A percentile compares a stretch with the other conserved stretches of the same genome.
phyloP scores from a whole-genome alignment of 2,888 invertebrate species.

The Agriopis leucophaearia region DNA sequence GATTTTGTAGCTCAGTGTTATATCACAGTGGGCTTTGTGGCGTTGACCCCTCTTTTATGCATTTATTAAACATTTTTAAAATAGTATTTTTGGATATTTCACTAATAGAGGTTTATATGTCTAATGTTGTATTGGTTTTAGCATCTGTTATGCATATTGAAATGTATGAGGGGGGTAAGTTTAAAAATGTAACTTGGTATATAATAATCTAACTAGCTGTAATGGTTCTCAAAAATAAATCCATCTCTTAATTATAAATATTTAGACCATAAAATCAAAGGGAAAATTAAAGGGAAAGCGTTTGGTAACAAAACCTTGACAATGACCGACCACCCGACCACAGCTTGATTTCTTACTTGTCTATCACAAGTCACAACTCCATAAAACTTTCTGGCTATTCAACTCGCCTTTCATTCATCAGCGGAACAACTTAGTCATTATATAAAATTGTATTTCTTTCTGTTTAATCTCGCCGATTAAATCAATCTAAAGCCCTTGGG shows the following conservation, averaged over 20 bases:
- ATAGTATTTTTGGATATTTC: not conserved
- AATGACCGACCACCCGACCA: constrained; percentile 32
- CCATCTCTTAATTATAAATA: constrained; percentile 12
- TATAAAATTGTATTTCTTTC: constrained; percentile 49
- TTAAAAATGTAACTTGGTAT: no score
- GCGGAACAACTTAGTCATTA: constrained; percentile 50
- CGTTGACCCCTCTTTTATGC: constrained; percentile 33
- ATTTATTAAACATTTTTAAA: not conserved
- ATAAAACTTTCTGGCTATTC: constrained; percentile 33
- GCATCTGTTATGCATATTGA: not conserved
- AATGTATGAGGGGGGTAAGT: no score
- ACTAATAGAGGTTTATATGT: not conserved
- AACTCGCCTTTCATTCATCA: constrained; percentile 46
- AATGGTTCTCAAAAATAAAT: not conserved
- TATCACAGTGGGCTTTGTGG: constrained; percentile 37
- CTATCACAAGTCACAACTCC: constrained; percentile 33
- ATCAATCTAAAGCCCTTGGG: constrained; percentile 58
- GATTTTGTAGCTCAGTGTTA: constrained; percentile 37
- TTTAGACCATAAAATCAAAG: constrained; percentile 36
- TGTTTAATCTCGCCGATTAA: constrained; percentile 54
- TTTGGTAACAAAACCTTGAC: constrained; percentile 33
- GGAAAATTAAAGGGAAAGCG: constrained; percentile 44
- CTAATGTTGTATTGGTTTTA: not conserved
- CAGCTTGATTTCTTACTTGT: constrained; percentile 34
- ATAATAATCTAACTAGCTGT: no score